Conservation (phyloP, 2,888 invertebrate species). For the Fragum fragum region DNA sequence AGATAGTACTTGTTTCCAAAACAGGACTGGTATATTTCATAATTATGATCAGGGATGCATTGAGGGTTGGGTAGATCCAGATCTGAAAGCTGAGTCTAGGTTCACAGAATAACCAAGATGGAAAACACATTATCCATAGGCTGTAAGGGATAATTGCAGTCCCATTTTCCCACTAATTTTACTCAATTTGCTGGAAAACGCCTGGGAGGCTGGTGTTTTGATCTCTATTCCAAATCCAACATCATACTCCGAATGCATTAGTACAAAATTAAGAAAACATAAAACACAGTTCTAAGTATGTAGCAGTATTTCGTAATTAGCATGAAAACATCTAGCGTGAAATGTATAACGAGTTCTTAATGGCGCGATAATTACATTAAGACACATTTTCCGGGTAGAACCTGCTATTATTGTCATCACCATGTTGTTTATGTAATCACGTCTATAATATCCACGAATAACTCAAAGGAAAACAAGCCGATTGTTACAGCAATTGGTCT, state of each 20-base stretch:
- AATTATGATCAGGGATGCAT: too few relatives aligned
- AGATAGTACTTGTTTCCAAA: too few relatives aligned
- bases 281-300: conserved; percentile 5
- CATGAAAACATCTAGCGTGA: conserved; percentile 4
- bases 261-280: conserved; percentile 18
- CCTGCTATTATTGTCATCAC: conserved; percentile 1
- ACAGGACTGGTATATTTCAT: too few relatives aligned
- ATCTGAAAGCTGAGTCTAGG: neutral
- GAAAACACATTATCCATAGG: conserved; percentile 1
- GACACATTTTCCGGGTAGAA: conserved; percentile 22
- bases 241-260: neutral
- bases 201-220: conserved; percentile 15
- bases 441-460: neutral
- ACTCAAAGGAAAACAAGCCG: conserved; percentile 21
- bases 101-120: neutral
- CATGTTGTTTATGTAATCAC: conserved; percentile 13
- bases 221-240: conserved; percentile 23
- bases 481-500: conserved; percentile 4
- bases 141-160: conserved; percentile 21
- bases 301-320: conserved; percentile 24
- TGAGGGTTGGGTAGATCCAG: too few relatives aligned
- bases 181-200: neutral
- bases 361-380: conserved; percentile 26
- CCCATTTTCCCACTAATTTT: conserved; percentile 27
- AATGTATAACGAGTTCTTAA: conserved; percentile 15